Base-by-base conservation (phyloP, 2,888 invertebrate species). In the Epicampocera succincta region DNA sequence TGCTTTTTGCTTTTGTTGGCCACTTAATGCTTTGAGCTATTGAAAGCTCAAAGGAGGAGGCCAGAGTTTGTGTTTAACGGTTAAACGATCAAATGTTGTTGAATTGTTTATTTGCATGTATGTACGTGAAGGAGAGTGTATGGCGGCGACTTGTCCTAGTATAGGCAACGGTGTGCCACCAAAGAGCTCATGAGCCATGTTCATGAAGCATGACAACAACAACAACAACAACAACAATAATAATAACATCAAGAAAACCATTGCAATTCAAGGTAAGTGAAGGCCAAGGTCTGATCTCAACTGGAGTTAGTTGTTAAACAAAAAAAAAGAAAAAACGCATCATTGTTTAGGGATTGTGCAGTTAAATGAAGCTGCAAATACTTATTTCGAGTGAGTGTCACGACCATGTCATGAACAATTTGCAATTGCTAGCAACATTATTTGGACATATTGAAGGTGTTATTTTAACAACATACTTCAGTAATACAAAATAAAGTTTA, bases 211-310 rank as follows among this genome's bases (percentile, higher is more conserved):
- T 76, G 73, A 66, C 73, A 81, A 68, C 58, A 84, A 33, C 33
- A 33, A 33, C 33, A n/a, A n/a, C n/a, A n/a, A n/a, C n/a, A n/a
- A n/a, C n/a, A n/a, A n/a, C n/a, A n/a, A n/a, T n/a, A n/a, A n/a
- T n/a, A n/a, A n/a, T n/a, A n/a, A n/a, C n/a, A n/a, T n/a, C n/a
- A n/a, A n/a, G n/a, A 29, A 29, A 3, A 6, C 29, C 29, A 29
- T 6, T 3, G 8, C 84, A 85, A 87, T 88, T 88, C 90, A 90
- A 90, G 90, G 90, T 89, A 87, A 90, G 86, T 88, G 90, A 90
- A 90, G 90, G 90, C 90, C 90, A 90, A 90, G 90, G 90, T 88
- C 82, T 78, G 74, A 56, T 89, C 87, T 87, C 42, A 48, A 42
- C 61, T 58, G 56, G 33, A 66, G 65, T 73, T 72, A 54, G 50